Percentiles rank a stretch among this genome's conserved stretches.
phyloP scores from a whole-genome alignment of 2,888 invertebrate genomes.

The Melanargia galathea region DNA sequence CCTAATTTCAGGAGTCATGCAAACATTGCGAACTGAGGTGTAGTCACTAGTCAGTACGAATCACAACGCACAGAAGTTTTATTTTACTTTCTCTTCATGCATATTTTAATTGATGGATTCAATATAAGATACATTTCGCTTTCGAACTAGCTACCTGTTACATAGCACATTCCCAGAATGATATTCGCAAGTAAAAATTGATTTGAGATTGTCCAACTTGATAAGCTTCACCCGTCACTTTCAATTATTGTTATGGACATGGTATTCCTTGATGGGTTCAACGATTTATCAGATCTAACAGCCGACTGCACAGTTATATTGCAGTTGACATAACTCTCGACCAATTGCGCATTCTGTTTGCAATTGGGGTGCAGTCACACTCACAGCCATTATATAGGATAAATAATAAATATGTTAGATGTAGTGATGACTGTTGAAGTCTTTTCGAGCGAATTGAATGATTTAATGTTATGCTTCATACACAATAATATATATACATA shows the following conservation, averaged over 20 bases:
- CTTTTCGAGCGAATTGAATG: no score
- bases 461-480: no score
- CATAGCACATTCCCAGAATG: not conserved
- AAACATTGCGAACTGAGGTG: conserved; percentile 17
- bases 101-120: not conserved
- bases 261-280: not conserved
- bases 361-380: no score
- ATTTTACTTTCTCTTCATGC: not conserved
- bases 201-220: not conserved
- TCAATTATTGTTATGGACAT: not conserved
- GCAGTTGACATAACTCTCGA: no score
- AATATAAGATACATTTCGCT: not conserved
- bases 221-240: not conserved
- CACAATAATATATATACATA: no score
- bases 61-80: not conserved
- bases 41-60: conserved; percentile 4
- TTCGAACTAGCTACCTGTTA: not conserved
- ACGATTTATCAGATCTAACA: not conserved
- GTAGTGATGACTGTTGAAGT: no score
- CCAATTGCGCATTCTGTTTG: no score
- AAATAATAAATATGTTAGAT: no score
- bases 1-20: conserved; percentile 56
- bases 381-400: no score
- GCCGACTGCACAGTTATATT: no score
- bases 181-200: not conserved